Conservation (phyloP, 2,113 vertebrate genomes). For the Oryzias curvinotus region DNA sequence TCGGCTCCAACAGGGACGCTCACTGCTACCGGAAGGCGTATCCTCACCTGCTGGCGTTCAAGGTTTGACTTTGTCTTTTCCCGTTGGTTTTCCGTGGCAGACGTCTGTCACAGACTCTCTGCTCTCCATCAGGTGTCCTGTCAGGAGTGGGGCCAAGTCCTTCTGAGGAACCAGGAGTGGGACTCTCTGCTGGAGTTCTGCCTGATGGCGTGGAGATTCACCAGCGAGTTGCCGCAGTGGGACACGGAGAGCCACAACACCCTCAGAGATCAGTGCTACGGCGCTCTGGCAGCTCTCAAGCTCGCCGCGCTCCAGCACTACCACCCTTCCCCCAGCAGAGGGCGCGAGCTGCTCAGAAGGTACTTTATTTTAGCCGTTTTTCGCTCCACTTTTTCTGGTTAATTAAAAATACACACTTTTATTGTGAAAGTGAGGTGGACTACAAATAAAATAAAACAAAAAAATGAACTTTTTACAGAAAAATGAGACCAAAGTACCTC, state of each 20-base stretch:
- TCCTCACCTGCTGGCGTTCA: constrained; percentile 74
- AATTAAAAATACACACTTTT: too few relatives aligned
- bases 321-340: constrained; percentile 37
- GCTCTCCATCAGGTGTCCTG: constrained; percentile 64
- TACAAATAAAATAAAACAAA: too few relatives aligned
- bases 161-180: constrained; percentile 68
- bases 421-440: too few relatives aligned
- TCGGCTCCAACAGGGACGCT: constrained; percentile 76
- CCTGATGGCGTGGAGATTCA: constrained; percentile 67
- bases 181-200: constrained; percentile 65
- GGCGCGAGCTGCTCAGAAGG: constrained; percentile 69
- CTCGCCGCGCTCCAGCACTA: constrained; percentile 60
- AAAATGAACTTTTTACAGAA: too few relatives aligned
- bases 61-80: constrained; percentile 50
- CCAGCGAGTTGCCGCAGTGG: constrained; percentile 73
- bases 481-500: too few relatives aligned
- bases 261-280: constrained; percentile 67
- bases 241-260: constrained; percentile 69
- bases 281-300: constrained; percentile 57
- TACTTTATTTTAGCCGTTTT: constrained; percentile 13
- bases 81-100: neutral
- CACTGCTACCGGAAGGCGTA: constrained; percentile 79
- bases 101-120: neutral
- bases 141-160: constrained; percentile 69
- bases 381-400: too few relatives aligned